These are phyloP conservation scores for Brachymystax lenok DNA, from an alignment of 2,797 vertebrate species.

Conservation along the genomic window DNA sequence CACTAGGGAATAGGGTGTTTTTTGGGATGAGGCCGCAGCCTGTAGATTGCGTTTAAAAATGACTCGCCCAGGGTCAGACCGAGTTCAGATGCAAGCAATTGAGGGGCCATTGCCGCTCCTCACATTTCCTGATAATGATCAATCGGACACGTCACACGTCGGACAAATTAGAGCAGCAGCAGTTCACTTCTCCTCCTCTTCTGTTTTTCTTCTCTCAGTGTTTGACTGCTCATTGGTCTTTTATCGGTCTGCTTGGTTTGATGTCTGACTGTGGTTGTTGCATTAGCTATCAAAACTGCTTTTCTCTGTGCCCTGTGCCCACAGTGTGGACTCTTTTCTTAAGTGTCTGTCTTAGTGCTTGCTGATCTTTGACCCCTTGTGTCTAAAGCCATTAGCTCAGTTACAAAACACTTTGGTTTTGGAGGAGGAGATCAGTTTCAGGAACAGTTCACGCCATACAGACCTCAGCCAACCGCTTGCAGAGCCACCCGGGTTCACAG, in stretches of 20 bases:
- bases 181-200: neutral
- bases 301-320: neutral
- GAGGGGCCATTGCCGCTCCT: neutral
- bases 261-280: conserved; percentile 42
- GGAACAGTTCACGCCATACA: neutral
- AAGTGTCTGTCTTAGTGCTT: neutral
- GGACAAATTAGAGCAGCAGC: too few relatives aligned
- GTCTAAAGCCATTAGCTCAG: conserved; percentile 54
- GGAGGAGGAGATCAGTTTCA: conserved; percentile 15
- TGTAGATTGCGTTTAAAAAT: neutral
- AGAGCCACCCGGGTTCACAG: too few relatives aligned
- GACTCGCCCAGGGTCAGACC: neutral
- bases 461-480: too few relatives aligned
- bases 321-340: conserved; percentile 10
- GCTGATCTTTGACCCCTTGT: conserved; percentile 43
- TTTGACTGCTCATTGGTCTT: neutral
- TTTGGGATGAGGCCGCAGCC: neutral
- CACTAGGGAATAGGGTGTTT: neutral
- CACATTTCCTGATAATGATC: neutral
- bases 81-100: neutral
- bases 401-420: conserved; percentile 32
- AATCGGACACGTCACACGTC: neutral
- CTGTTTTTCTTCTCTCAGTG: neutral
- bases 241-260: conserved; percentile 23
- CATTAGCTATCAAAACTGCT: conserved; percentile 40